Base-by-base conservation (phyloP, 1,140 invertebrate genomes). In the Plectrocnemia conspersa region DNA sequence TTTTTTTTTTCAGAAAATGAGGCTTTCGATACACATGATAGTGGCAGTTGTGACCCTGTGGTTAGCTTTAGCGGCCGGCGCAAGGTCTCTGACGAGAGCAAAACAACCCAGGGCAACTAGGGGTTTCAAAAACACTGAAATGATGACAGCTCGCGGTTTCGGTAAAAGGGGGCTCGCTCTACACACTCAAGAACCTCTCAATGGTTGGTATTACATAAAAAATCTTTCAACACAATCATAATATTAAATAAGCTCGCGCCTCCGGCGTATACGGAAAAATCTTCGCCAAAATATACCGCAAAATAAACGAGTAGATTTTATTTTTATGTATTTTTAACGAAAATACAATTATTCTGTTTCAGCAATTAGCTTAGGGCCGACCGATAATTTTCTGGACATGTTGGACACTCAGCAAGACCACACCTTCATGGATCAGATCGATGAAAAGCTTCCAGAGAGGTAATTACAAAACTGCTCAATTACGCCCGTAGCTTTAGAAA, bases 141-240 rank as follows among this genome's bases (percentile, higher is more conserved):
- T 73, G 56, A 77, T 78, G 69, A 79, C 77, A 1, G 79, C 77
- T 2, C 66, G 78, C 41, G 77, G 77, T 6, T 80, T 80, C 59
- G 78, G 78, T 1, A 80, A 80, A 62, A 36, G 71, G 27, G 62
- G 52, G 45, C 52, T 60, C 4, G 24, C 18, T n/a, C 21, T 50
- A 3, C 40, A 55, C 23, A 36, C 27, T 11, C 52, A 54, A 15
- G 58, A 59, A 21, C 24, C 53, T 5, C 32, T 55, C 29, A 49
- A 55, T 18, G 48, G 58, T 59, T 24, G 47, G 42, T 45, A 16
- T 4, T 36, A 3, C 19, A 11, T 4, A 36, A 18, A 36, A 3
- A n/a, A n/a, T n/a, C n/a, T n/a, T n/a, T n/a, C n/a, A n/a, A n/a
- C n/a, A n/a, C n/a, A n/a, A n/a, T n/a, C n/a, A n/a, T n/a, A n/a